A percentile compares a stretch with the other conserved stretches of the same genome.
These are phyloP conservation scores for Setipinna tenuifilis DNA, from an alignment of 2,797 vertebrate species.

Conservation along the genomic window DNA sequence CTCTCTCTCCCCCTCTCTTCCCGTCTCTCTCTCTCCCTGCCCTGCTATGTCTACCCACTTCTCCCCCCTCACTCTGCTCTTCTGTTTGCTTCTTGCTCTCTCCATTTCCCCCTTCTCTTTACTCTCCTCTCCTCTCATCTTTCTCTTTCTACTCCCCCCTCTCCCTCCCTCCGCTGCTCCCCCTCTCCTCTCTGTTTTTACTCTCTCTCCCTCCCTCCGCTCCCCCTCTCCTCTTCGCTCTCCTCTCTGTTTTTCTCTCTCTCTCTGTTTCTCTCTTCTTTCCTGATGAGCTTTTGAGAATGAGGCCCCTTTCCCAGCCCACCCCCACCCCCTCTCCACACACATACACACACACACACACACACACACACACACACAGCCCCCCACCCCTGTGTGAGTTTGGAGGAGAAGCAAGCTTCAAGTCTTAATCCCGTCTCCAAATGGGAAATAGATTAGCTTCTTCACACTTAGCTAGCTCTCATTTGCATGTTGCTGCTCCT, in stretches of 20 bases:
- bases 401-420: constrained; percentile 73
- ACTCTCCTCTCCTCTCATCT: constrained; percentile 10
- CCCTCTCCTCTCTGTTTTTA: no score
- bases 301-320: constrained; percentile 39
- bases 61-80: constrained; percentile 2
- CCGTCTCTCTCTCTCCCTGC: background rate
- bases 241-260: background rate
- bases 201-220: background rate
- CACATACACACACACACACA: no score
- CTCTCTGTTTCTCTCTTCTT: constrained; percentile 21
- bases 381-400: constrained; percentile 47
- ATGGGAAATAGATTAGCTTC: constrained; percentile 90
- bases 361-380: background rate
- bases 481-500: constrained; percentile 80
- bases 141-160: background rate
- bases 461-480: constrained; percentile 89
- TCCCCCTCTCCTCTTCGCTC: no score
- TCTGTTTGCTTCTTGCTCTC: no score
- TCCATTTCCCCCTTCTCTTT: no score
- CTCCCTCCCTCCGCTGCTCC: background rate
- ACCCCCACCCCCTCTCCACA: constrained; percentile 18
- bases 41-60: background rate
- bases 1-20: background rate
- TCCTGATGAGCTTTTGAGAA: constrained; percentile 53
- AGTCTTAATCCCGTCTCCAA: constrained; percentile 84